Evolutionary conservation across 2,888 invertebrate genomes (phyloP), one percentile per base, ranked within the genome.

Genomic region (Drosophila quinaria): DNA sequence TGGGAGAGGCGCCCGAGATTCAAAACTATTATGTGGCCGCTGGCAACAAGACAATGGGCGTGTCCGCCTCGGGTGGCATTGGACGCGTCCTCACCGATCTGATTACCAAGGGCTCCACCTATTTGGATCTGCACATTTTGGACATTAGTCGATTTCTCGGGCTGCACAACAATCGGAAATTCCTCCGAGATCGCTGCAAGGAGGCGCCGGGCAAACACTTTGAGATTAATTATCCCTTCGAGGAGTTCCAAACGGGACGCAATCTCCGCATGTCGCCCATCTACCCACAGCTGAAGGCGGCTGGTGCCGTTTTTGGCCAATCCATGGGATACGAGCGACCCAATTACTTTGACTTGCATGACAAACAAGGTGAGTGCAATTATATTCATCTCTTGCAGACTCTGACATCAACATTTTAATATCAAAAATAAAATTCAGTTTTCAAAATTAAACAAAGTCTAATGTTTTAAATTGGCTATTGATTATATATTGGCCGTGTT

Each of bases 281-380:
- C 74, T 98, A 98, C 93, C 97, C 98, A 0, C 96, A 97, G 67
- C 93, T 99, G 15, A 95, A 96, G 75, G 97, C 97, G 91, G 97
- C 96, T 10, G 98, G 98, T 0, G 99, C 98, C 0, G 96, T 98
- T 6, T 99, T 99, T 91, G 98, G 98, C 0, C 98, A 99, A 92
- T 97, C 97, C 31, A 99, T 99, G 98, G 99, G 99, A 0, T 99
- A 99, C 92, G 99, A 99, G 92, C 94, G 99, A 72, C 98, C 99
- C 0, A 95, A 97, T 37, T 99, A 97, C 95, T 99, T 98, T 91
- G 96, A 97, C 84, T 93, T 93, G 29, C 91, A 93, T 13, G 92
- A 93, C 58, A 92, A 93, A 62, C 89, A 91, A 59, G 93, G 94
- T 94, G 75, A 78, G 80, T 72, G 25, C 0, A 15, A 3, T 10